A percentile compares a stretch with the other conserved stretches of the same genome.
Conservation (phyloP, 2,797 vertebrate genomes). For the Sebastes glaucus region DNA sequence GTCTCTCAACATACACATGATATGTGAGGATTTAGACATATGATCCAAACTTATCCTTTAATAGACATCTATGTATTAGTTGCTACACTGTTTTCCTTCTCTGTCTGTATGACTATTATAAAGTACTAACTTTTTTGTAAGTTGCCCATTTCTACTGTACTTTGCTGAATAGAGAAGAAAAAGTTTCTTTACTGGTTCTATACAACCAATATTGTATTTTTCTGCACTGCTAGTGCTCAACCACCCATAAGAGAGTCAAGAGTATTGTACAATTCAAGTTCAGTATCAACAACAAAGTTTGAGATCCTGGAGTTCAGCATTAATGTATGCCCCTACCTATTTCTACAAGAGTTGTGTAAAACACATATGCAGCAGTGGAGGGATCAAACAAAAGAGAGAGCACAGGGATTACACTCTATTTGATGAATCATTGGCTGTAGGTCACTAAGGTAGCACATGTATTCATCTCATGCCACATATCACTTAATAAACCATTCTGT, state of each 20-base stretch:
- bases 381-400: not conserved
- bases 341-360: constrained; percentile 5
- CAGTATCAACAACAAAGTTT: constrained; percentile 23
- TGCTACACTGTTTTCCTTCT: not conserved
- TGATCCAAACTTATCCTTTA: not conserved
- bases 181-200: not conserved
- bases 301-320: constrained; percentile 3
- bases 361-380: not conserved
- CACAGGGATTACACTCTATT: not conserved
- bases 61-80: not conserved
- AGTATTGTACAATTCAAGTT: constrained; percentile 20
- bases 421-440: constrained; percentile 53
- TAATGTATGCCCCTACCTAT: not conserved
- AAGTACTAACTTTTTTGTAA: not conserved
- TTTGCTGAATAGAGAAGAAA: constrained; percentile 9
- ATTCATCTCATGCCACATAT: constrained; percentile 24
- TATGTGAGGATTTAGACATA: not conserved
- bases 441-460: constrained; percentile 42
- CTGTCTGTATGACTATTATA: not conserved
- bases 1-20: not conserved
- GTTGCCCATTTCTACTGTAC: not conserved
- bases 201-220: not conserved
- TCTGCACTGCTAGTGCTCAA: not conserved
- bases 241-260: constrained; percentile 8
- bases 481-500: constrained; percentile 44